phyloP scores from a whole-genome alignment of 2,113 vertebrate species.

The Trogon surrucura region DNA sequence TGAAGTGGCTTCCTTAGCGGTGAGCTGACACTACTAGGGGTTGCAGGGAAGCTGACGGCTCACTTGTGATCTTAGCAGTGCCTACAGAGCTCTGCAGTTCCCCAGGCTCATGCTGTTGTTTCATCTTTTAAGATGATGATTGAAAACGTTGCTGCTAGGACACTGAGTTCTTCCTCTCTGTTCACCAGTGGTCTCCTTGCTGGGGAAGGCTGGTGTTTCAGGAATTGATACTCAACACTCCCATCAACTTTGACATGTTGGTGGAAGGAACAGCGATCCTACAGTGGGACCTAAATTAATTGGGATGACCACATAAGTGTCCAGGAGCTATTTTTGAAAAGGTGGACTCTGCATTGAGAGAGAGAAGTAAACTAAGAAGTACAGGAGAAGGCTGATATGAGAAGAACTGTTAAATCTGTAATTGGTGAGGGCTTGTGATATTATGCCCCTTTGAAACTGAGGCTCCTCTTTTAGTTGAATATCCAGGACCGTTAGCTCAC shows the following conservation, averaged over 20 bases:
- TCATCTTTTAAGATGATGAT: not conserved
- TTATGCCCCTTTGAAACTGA: not conserved
- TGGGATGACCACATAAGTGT: accelerated
- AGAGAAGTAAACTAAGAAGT: not conserved
- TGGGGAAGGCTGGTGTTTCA: not conserved
- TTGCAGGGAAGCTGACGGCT: not conserved
- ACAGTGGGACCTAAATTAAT: not conserved
- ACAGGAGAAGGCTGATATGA: not conserved
- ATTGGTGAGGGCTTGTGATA: not conserved
- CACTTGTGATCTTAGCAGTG: not conserved
- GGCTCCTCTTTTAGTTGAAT: not conserved
- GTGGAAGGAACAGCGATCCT: not conserved
- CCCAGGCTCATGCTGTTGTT: not conserved
- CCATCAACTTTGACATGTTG: too few relatives aligned
- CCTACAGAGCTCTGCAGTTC: not conserved
- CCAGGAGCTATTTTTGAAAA: not conserved
- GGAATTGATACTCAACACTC: not conserved
- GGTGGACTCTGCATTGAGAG: not conserved
- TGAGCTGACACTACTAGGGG: not conserved
- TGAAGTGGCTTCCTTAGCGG: not conserved
- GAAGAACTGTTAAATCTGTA: not conserved
- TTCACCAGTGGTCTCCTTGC: accelerated
- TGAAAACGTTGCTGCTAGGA: not conserved
- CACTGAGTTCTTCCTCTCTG: not conserved
- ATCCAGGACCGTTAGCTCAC: not conserved